phyloP scores from a whole-genome alignment of 2,888 invertebrate species.

The Drosophila leonis region DNA sequence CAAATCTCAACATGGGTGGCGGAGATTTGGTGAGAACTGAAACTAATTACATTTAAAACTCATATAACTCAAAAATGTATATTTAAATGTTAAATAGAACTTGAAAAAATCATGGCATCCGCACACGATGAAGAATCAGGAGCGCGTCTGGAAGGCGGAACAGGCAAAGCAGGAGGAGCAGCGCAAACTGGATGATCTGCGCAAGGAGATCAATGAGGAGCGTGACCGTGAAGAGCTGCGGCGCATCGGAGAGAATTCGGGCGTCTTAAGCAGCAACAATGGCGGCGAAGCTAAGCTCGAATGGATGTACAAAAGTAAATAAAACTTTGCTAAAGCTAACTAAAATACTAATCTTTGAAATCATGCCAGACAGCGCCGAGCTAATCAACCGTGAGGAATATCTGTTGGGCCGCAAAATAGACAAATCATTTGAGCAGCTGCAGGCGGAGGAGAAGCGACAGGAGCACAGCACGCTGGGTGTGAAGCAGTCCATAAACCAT shows the following conservation, averaged over 20 bases:
- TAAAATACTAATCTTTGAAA: not conserved
- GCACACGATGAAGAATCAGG: slow-evolving; percentile 91
- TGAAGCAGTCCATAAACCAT: slow-evolving; percentile 88
- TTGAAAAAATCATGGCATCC: slow-evolving; percentile 93
- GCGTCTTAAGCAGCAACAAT: slow-evolving; percentile 85
- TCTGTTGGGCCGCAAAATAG: slow-evolving; percentile 90
- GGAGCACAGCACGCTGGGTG: slow-evolving; percentile 76
- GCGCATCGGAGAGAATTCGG: slow-evolving; percentile 87
- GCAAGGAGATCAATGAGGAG: slow-evolving; percentile 89
- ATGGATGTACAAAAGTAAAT: slow-evolving; percentile 93
- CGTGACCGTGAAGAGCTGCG: slow-evolving; percentile 89
- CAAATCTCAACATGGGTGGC: slow-evolving; percentile 77
- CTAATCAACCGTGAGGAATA: slow-evolving; percentile 93
- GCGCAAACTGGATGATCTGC: slow-evolving; percentile 89
- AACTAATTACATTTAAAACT: not conserved
- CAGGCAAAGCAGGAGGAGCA: slow-evolving; percentile 90
- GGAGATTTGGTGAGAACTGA: slow-evolving; percentile 80
- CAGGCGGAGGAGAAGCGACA: slow-evolving; percentile 86
- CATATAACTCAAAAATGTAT: not conserved
- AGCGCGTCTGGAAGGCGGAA: slow-evolving; percentile 92
- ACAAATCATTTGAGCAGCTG: slow-evolving; percentile 91
- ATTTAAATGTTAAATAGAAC: slow-evolving; percentile 86
- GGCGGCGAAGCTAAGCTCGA: slow-evolving; percentile 88
- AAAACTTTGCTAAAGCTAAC: not conserved
- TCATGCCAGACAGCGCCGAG: slow-evolving; percentile 74